phyloP scores from a whole-genome alignment of 2,888 invertebrate species.

The Zygogramma bicolorata region DNA sequence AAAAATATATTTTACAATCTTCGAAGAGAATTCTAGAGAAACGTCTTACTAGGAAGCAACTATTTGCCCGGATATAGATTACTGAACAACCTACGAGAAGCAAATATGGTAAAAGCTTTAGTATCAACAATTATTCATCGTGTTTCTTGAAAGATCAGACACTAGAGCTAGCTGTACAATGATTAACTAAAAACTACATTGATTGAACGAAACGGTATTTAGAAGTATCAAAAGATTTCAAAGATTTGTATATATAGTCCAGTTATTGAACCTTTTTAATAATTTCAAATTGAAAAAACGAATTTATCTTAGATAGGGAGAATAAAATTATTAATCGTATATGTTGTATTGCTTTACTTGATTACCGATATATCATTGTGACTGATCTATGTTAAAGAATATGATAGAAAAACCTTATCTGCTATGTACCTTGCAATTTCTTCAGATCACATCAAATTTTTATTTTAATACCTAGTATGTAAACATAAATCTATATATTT shows the following conservation, averaged over 20 bases:
- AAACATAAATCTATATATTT: conserved; percentile 52
- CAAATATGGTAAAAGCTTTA: conserved; percentile 5
- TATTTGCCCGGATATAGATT: neutral
- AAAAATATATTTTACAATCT: no score
- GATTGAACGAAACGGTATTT: conserved; percentile 48
- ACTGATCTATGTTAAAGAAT: conserved; percentile 63
- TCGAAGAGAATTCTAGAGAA: no score
- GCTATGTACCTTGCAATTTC: conserved; percentile 66
- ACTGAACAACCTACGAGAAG: neutral
- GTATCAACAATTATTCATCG: neutral
- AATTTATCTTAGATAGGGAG: conserved; percentile 68
- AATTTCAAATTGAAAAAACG: conserved; percentile 68
- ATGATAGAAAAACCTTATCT: conserved; percentile 60
- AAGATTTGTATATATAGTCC: conserved; percentile 68
- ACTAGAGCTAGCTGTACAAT: conserved; percentile 51
- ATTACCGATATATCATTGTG: conserved; percentile 63
- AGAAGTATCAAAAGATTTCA: conserved; percentile 61
- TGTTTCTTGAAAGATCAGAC: conserved; percentile 43
- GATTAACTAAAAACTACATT: conserved; percentile 30
- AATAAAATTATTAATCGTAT: conserved; percentile 63
- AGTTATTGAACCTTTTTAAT: conserved; percentile 67
- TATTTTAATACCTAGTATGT: conserved; percentile 48
- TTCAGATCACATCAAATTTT: conserved; percentile 47
- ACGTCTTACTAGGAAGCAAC: neutral
- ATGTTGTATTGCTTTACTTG: conserved; percentile 68